These are phyloP conservation scores for Gymnocypris eckloni DNA, from an alignment of 2,797 vertebrate genomes.

Conservation along the genomic window DNA sequence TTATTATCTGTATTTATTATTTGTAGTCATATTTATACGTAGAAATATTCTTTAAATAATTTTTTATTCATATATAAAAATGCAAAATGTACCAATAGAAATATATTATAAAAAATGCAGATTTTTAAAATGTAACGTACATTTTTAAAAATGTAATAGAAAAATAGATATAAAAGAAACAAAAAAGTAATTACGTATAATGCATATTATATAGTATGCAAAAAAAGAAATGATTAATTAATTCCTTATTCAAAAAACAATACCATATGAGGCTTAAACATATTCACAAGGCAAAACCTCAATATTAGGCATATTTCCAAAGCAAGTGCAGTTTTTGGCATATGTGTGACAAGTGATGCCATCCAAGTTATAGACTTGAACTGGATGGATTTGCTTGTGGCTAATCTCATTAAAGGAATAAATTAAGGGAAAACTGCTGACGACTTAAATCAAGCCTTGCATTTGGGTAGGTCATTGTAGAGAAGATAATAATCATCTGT, in stretches of 20 bases:
- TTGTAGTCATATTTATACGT: background rate
- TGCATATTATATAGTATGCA: background rate
- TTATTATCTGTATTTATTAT: background rate
- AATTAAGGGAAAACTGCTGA: conserved; percentile 86
- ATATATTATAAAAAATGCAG: too few relatives aligned
- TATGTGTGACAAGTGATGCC: conserved; percentile 61
- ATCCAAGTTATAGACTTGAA: conserved; percentile 73
- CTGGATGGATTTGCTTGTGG: conserved; percentile 77
- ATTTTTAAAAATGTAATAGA: too few relatives aligned
- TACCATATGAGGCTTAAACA: background rate
- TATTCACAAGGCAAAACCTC: background rate
- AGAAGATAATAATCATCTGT: conserved; percentile 72
- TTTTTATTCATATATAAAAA: background rate
- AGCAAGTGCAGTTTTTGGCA: conserved; percentile 37
- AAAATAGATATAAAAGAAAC: too few relatives aligned
- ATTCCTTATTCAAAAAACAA: too few relatives aligned
- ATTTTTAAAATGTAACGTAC: background rate
- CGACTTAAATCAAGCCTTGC: conserved; percentile 74
- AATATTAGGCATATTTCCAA: conserved; percentile 56
- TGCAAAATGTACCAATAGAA: background rate
- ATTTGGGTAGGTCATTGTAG: conserved; percentile 80
- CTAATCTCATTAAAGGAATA: conserved; percentile 84
- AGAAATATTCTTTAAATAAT: background rate
- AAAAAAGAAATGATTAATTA: background rate
- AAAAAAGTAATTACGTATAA: too few relatives aligned